Percentiles rank a stretch among this genome's conserved stretches.
Conservation (phyloP, 1,140 invertebrate genomes). For the Diorhabda elongata region DNA sequence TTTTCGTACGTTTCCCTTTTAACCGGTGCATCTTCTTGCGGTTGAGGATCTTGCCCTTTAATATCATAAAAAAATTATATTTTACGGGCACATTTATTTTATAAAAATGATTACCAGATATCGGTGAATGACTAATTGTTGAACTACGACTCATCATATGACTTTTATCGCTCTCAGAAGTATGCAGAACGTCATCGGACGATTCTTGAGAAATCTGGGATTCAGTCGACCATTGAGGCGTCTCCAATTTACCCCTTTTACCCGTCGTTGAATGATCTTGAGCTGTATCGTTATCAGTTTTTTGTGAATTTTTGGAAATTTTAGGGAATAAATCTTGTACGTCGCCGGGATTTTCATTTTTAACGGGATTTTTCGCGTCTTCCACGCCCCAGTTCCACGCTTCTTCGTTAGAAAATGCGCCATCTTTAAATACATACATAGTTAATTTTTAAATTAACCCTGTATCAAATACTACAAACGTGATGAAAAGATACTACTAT, state of each 20-base stretch:
- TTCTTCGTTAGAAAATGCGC: slow-evolving; percentile 47
- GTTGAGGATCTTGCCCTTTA: neutral
- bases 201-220: slow-evolving; percentile 59
- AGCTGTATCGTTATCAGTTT: slow-evolving; percentile 9
- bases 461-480: too few relatives aligned
- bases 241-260: slow-evolving; percentile 37
- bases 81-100: neutral
- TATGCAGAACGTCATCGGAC: slow-evolving; percentile 53
- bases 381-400: slow-evolving; percentile 47
- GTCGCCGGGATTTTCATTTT: slow-evolving; percentile 2
- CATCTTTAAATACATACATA: slow-evolving; percentile 23
- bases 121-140: slow-evolving; percentile 43
- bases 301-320: slow-evolving; percentile 5
- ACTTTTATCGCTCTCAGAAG: slow-evolving; percentile 55
- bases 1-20: slow-evolving; percentile 30
- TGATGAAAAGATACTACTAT: too few relatives aligned
- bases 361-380: slow-evolving; percentile 22
- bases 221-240: slow-evolving; percentile 59
- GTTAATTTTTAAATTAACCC: neutral
- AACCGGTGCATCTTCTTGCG: slow-evolving; percentile 10
- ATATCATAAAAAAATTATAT: neutral
- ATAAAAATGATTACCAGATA: slow-evolving; percentile 22
- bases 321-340: slow-evolving; percentile 24
- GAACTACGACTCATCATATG: slow-evolving; percentile 56
- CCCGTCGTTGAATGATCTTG: slow-evolving; percentile 17